phyloP scores from a whole-genome alignment of 2,113 vertebrate species.

The Lamprotornis superbus region DNA sequence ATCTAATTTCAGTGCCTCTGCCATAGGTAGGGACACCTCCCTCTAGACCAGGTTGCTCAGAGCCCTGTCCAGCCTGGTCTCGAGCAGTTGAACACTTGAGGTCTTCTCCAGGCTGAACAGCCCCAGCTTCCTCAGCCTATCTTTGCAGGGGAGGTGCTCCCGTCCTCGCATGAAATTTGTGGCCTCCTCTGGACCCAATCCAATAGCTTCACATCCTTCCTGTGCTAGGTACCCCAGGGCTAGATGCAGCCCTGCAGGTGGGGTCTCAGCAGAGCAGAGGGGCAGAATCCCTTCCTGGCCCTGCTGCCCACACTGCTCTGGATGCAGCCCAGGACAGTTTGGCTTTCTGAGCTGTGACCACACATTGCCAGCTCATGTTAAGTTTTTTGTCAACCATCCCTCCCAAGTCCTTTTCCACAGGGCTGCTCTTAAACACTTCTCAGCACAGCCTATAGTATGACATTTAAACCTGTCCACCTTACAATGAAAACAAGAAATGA shows the following conservation, averaged over 20 bases:
- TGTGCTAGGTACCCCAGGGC: neutral
- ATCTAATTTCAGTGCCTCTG: neutral
- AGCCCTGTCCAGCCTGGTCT: rapidly evolving
- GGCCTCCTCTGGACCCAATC: neutral
- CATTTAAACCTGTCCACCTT: neutral
- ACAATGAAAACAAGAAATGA: neutral
- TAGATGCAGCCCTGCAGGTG: neutral
- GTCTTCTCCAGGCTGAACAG: neutral
- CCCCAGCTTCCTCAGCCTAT: neutral
- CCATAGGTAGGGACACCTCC: neutral
- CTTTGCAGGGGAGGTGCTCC: no score
- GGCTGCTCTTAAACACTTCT: neutral
- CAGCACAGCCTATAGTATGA: neutral
- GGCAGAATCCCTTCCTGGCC: neutral
- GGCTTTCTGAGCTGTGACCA: neutral
- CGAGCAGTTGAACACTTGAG: no score
- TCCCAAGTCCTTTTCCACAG: neutral
- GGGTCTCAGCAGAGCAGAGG: neutral
- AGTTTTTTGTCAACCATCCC: neutral
- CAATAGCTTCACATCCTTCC: rapidly evolving
- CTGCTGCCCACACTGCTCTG: neutral
- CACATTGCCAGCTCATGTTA: rapidly evolving
- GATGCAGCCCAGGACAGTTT: neutral
- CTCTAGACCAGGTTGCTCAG: neutral
- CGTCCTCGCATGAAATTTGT: no score